Conservation (phyloP, 1,140 invertebrate genomes). For the Caenorhabditis elegans region DNA sequence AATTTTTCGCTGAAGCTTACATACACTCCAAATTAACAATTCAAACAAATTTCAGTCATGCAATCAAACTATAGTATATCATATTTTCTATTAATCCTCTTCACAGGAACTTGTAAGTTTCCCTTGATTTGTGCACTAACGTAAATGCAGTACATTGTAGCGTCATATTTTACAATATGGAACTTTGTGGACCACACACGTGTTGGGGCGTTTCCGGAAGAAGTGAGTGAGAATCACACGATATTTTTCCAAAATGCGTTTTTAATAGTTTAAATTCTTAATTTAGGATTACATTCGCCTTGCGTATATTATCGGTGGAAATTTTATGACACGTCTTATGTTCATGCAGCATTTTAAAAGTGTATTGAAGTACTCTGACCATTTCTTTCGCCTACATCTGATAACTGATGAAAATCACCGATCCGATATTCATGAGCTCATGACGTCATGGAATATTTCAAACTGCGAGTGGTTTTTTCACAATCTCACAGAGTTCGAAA, state of each 20-base stretch:
- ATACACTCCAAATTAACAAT: no score
- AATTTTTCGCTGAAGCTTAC: no score
- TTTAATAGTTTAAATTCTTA: no score
- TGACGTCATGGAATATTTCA: not conserved
- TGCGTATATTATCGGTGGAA: not conserved
- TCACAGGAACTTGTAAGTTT: no score
- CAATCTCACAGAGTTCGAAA: not conserved
- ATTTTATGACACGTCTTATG: not conserved
- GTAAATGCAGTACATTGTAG: not conserved
- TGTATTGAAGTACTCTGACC: not conserved
- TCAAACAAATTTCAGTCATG: no score
- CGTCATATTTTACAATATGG: not conserved
- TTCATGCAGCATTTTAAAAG: slow-evolving; percentile 24
- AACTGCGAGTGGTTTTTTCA: slow-evolving; percentile 4
- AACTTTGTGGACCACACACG: not conserved
- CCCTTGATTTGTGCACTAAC: no score
- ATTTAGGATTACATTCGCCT: not conserved
- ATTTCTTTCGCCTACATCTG: not conserved
- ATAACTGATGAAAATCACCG: not conserved
- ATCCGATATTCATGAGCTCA: not conserved
- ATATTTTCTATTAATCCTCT: no score
- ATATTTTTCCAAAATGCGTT: no score
- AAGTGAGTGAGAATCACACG: not conserved
- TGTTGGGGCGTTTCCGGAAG: slow-evolving; percentile 3
- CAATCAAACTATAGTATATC: not conserved